These are phyloP conservation scores for Nyleta sp. DNA, from an alignment of 2,888 invertebrate species.

Conservation along the genomic window DNA sequence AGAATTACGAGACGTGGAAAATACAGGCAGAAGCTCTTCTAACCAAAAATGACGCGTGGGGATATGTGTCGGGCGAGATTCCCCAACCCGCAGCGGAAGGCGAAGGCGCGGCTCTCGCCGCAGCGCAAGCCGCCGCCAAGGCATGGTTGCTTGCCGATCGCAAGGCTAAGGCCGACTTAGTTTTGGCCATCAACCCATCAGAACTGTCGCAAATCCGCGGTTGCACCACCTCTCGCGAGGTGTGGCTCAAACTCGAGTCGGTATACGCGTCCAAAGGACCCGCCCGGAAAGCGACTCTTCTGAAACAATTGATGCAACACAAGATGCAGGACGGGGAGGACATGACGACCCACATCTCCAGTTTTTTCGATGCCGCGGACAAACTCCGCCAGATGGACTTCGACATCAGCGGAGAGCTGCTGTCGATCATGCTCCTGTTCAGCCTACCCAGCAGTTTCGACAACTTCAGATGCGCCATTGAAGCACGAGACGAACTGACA, in stretches of 20 bases:
- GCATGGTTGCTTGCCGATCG: constrained; percentile 11
- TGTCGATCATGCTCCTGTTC: constrained; percentile 43
- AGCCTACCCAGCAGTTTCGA: constrained; percentile 28
- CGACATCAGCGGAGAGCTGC: constrained; percentile 39
- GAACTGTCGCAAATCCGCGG: not conserved
- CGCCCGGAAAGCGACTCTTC: constrained; percentile 7
- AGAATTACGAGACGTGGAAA: not conserved
- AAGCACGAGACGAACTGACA: not conserved
- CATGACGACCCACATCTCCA: constrained; percentile 71
- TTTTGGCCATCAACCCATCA: not conserved
- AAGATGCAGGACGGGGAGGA: constrained; percentile 9
- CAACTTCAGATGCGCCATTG: constrained; percentile 17
- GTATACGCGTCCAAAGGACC: not conserved
- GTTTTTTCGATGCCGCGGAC: constrained; percentile 15
- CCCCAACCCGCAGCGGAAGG: constrained; percentile 12
- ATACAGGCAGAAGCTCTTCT: not conserved
- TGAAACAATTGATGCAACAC: not conserved
- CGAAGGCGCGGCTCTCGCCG: constrained; percentile 10
- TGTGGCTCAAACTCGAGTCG: not conserved
- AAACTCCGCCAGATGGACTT: constrained; percentile 66
- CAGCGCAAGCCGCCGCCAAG: constrained; percentile 53
- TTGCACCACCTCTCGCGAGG: not conserved
- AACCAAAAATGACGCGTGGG: not conserved
- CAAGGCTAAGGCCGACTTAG: not conserved
- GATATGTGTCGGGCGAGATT: constrained; percentile 16